Evolutionary conservation across 2,113 vertebrate species (phyloP).

Genomic region (Semicossyphus pulcher): DNA sequence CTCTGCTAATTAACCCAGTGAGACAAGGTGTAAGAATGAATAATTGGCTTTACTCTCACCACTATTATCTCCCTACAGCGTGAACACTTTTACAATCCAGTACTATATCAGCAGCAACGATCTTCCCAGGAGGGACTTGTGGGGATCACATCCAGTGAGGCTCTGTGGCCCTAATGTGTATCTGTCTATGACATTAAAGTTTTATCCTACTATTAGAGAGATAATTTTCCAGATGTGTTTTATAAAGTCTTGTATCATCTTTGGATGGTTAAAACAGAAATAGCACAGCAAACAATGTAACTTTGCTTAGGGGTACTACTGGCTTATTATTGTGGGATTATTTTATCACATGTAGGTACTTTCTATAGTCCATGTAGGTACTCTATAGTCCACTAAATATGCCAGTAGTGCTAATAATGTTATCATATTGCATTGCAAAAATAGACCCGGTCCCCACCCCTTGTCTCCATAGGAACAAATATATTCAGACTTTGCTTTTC

Average conservation of each 20-base stretch:
- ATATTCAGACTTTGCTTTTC: no score
- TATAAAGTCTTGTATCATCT: background rate
- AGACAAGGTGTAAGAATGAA: slow-evolving; percentile 41
- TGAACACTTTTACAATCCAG: slow-evolving; percentile 28
- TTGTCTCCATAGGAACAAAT: no score
- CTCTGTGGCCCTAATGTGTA: slow-evolving; percentile 1
- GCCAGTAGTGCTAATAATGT: background rate
- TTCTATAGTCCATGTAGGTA: background rate
- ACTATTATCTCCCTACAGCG: slow-evolving; percentile 29
- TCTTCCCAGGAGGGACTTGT: slow-evolving; percentile 5
- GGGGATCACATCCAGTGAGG: slow-evolving; percentile 10
- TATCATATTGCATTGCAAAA: background rate
- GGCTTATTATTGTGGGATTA: background rate
- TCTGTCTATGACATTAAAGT: slow-evolving; percentile 18
- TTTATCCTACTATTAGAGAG: slow-evolving; percentile 10
- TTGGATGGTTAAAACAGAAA: background rate
- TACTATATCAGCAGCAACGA: slow-evolving; percentile 33
- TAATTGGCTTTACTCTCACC: slow-evolving; percentile 23
- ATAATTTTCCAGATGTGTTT: background rate
- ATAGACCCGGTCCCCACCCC: no score
- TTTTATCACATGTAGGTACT: background rate
- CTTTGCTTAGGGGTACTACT: background rate
- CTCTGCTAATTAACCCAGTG: slow-evolving; percentile 51
- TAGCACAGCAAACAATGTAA: background rate
- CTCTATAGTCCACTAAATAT: background rate